Conservation (phyloP, 2,888 invertebrate genomes). For the Drosophila picticornis region DNA sequence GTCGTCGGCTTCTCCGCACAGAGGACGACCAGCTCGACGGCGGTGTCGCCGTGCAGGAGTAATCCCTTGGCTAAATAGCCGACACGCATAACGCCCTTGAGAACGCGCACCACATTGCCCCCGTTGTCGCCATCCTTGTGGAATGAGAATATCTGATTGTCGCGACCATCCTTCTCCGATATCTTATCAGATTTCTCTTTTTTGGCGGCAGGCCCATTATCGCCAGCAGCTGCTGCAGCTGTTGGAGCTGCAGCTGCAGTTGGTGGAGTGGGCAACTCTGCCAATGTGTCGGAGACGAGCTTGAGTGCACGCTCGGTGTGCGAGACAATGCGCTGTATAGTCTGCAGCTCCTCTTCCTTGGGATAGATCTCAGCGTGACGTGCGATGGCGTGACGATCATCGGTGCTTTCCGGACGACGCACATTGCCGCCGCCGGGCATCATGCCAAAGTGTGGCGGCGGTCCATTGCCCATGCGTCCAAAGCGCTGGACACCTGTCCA, state of each 20-base stretch:
- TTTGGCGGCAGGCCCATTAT: slow-evolving; percentile 62
- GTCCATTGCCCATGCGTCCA: slow-evolving; percentile 85
- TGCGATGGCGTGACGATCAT: slow-evolving; percentile 97
- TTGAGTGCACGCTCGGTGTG: slow-evolving; percentile 97
- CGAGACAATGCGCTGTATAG: slow-evolving; percentile 96
- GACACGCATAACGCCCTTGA: slow-evolving; percentile 98
- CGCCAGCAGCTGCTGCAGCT: slow-evolving; percentile 1
- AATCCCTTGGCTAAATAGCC: slow-evolving; percentile 95
- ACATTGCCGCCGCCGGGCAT: slow-evolving; percentile 86
- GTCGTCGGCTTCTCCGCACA: slow-evolving; percentile 97
- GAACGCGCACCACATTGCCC: slow-evolving; percentile 88
- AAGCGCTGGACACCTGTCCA: slow-evolving; percentile 76
- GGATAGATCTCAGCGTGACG: slow-evolving; percentile 98
- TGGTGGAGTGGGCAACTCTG: slow-evolving; percentile 86
- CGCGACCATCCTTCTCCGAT: slow-evolving; percentile 90
- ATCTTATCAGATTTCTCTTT: slow-evolving; percentile 84
- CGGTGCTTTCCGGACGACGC: slow-evolving; percentile 95
- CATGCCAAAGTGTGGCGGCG: slow-evolving; percentile 87
- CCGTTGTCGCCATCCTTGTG: slow-evolving; percentile 88
- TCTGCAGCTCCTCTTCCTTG: slow-evolving; percentile 93
- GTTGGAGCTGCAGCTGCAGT: not conserved
- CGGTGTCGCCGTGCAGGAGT: slow-evolving; percentile 94
- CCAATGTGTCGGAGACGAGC: slow-evolving; percentile 95
- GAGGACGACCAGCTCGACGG: slow-evolving; percentile 96
- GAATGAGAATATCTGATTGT: slow-evolving; percentile 92